phyloP scores from a whole-genome alignment of 2,888 invertebrate genomes.

The Ferrisia virgata region DNA sequence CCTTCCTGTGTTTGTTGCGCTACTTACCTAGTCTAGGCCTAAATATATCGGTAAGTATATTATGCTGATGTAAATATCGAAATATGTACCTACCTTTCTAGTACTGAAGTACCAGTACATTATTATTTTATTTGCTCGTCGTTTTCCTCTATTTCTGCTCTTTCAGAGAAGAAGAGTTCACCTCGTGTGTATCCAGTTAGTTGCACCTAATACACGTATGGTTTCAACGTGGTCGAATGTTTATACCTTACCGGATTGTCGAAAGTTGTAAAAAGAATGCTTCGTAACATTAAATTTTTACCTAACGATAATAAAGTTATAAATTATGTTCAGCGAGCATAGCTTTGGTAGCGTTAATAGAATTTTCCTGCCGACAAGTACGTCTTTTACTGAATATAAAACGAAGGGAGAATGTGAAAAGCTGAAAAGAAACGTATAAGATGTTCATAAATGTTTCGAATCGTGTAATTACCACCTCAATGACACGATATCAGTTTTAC shows the following conservation, averaged over 20 bases:
- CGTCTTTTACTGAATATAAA: slow-evolving; percentile 11
- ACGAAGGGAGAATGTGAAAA: slow-evolving; percentile 28
- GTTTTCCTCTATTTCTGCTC: not conserved
- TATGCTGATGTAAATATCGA: too few species aligned
- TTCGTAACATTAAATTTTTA: slow-evolving; percentile 24
- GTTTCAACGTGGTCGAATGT: not conserved
- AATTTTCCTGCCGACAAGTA: slow-evolving; percentile 27
- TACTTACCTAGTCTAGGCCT: too few species aligned
- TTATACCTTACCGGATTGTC: slow-evolving; percentile 2
- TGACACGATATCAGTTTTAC: not conserved
- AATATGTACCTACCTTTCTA: too few species aligned
- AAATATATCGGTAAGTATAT: not conserved
- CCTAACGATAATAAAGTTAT: slow-evolving; percentile 25
- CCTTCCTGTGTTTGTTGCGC: not conserved
- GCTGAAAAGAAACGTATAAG: slow-evolving; percentile 28
- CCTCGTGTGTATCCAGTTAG: too few species aligned
- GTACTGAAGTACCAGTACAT: not conserved
- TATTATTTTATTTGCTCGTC: not conserved
- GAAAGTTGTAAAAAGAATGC: not conserved
- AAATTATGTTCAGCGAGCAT: slow-evolving; percentile 29
- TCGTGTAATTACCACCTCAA: not conserved
- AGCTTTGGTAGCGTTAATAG: slow-evolving; percentile 20
- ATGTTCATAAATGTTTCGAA: slow-evolving; percentile 10
- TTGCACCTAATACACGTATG: too few species aligned
- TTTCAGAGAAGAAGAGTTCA: not conserved